Conservation (phyloP, 2,797 vertebrate species). For the Sebastes vulpes region DNA sequence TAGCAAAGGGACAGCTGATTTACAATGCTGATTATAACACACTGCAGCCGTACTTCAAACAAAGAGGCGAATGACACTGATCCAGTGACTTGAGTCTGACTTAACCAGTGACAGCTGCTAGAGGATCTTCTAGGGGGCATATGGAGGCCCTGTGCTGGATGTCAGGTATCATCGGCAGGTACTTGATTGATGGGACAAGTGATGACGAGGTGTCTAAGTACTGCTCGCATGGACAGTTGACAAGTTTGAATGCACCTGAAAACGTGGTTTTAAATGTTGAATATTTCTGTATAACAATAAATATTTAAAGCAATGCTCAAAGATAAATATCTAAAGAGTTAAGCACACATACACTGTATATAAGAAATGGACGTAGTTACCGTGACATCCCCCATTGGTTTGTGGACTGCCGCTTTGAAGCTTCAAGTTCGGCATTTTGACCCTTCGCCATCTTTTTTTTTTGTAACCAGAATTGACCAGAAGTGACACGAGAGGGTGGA, state of each 20-base stretch:
- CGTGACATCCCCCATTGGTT: accelerated
- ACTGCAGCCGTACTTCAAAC: conserved; percentile 44
- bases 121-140: conserved; percentile 4
- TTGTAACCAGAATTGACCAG: no score
- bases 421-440: no score
- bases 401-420: no score
- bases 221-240: not conserved
- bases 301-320: not conserved
- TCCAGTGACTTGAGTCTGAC: conserved; percentile 24
- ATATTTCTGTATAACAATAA: not conserved
- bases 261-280: not conserved
- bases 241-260: not conserved
- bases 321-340: not conserved
- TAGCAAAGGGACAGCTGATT: conserved; percentile 59
- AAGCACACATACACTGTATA: not conserved
- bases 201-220: not conserved
- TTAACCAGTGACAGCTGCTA: conserved; percentile 52
- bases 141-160: not conserved
- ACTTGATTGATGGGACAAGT: not conserved
- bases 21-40: conserved; percentile 45
- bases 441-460: no score
- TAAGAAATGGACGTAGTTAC: no score
- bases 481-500: no score
- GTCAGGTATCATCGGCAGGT: conserved; percentile 16
- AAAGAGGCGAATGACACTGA: conserved; percentile 42